Conservation (phyloP, 1,140 invertebrate species). For the Carposina sasakii region DNA sequence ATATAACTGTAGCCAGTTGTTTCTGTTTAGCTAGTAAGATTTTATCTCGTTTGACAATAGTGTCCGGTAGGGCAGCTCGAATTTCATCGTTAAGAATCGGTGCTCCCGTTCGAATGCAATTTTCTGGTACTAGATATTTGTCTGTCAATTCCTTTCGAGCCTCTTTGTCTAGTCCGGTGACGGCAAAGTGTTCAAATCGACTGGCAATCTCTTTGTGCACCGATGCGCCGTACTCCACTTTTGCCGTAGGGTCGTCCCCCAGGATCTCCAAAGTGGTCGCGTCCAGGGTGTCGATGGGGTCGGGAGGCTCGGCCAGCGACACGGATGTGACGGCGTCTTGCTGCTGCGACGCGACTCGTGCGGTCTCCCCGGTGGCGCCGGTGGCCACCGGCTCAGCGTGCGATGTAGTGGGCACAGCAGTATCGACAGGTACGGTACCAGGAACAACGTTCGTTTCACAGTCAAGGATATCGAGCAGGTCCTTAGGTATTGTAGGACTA, state of each 20-base stretch:
- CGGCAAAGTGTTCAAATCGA: neutral
- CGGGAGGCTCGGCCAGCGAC: too few species aligned
- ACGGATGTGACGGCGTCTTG: too few species aligned
- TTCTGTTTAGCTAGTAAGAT: neutral
- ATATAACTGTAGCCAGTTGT: neutral
- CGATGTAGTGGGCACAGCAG: too few species aligned
- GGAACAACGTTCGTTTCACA: too few species aligned
- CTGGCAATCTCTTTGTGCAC: neutral
- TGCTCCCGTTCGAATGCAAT: neutral
- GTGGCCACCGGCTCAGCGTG: too few species aligned
- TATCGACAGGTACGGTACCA: too few species aligned
- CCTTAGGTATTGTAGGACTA: too few species aligned
- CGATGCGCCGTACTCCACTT: neutral
- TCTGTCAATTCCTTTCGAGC: neutral
- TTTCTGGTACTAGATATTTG: slow-evolving; percentile 3
- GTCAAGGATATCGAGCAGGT: too few species aligned
- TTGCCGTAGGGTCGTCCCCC: neutral
- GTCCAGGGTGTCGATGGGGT: too few species aligned
- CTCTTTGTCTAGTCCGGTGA: slow-evolving; percentile 3
- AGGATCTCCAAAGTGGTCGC: slow-evolving; percentile 5
- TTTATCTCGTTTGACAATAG: neutral
- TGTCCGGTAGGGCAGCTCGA: neutral
- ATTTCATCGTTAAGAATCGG: neutral
- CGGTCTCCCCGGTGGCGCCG: too few species aligned
- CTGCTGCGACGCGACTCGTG: too few species aligned